Percentiles rank a stretch among this genome's conserved stretches.
Conservation (phyloP, 2,113 vertebrate genomes). For the Parotia lawesii region DNA sequence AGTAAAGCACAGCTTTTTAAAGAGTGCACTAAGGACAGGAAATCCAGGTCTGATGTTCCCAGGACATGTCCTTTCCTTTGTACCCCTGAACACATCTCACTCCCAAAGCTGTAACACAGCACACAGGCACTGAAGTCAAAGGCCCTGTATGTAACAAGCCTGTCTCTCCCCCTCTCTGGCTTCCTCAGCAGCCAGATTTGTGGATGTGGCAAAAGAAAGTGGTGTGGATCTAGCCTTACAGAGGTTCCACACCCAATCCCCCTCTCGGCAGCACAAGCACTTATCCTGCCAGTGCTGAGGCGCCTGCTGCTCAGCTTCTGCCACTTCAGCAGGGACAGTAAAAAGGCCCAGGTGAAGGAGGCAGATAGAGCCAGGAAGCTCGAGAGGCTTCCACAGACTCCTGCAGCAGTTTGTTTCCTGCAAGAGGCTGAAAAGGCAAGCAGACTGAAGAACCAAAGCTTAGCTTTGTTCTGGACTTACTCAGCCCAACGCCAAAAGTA, state of each 20-base stretch:
- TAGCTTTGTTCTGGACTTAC: slow-evolving; percentile 46
- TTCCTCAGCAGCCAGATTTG: neutral
- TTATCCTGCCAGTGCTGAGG: neutral
- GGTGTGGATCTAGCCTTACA: neutral
- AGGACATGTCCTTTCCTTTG: neutral
- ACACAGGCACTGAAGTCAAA: rapidly evolving
- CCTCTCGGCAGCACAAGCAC: neutral
- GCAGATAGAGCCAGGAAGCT: neutral
- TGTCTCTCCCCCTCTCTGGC: neutral
- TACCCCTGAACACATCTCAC: neutral
- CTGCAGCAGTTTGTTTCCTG: neutral
- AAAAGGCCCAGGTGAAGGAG: neutral
- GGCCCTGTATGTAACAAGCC: neutral
- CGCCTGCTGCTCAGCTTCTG: neutral
- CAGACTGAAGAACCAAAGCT: neutral
- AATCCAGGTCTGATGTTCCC: neutral
- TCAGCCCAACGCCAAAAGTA: slow-evolving; percentile 43
- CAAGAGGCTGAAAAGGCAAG: neutral
- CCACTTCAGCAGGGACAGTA: neutral
- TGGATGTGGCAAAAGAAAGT: neutral
- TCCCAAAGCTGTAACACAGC: neutral
- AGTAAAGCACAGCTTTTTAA: neutral
- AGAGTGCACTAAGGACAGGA: neutral
- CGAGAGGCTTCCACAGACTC: neutral
- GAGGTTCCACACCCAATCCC: neutral